Base-by-base conservation (phyloP, 1,140 invertebrate species). In the Samia ricini region DNA sequence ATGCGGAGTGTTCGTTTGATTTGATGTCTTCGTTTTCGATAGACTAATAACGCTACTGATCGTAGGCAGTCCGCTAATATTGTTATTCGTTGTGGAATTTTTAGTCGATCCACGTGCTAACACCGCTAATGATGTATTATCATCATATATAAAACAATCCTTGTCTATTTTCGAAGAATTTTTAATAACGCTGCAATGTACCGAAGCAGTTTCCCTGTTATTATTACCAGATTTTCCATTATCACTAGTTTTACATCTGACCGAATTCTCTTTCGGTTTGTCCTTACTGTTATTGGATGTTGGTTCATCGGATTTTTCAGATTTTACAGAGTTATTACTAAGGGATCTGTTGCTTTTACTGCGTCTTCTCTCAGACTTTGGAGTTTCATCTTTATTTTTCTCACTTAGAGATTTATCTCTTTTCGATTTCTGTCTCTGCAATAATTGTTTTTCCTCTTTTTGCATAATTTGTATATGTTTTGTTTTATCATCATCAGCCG, bases 31-130 rank as follows among this genome's bases (percentile, higher is more conserved):
- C 18, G 72, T 57, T 5, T 75, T 77, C 0, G 83, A 83, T 1
- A 88, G 66, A 61, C 84, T 85, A 6, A 77, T 54, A 4, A 85
- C 83, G 49, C 74, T 76, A 33, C 71, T 88, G 20, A 89, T 89
- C 0, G 84, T 89, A 4, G 86, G 86, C 26, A 89, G 68, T 0
- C 76, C 72, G 18, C 26, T 74, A 0, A 51, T 62, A 60, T 61
- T 36, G 2, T 15, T 42, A 10, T 2, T 24, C 21, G 15, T 10
- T 19, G 51, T 58, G 42, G 22, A 61, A 7, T 59, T 79, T 57
- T 64, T 33, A 20, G 55, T 2, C 23, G 23, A 54, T 33, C 76
- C 77, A 5, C 73, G 64, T 18, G 79, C 78, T 21, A 86, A 57
- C 0, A 69, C 71, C 0, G 85, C 83, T 64, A 87, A 51, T 21